These are phyloP conservation scores for Neomicropteryx cornuta DNA, from an alignment of 1,140 invertebrate species.

Conservation along the genomic window DNA sequence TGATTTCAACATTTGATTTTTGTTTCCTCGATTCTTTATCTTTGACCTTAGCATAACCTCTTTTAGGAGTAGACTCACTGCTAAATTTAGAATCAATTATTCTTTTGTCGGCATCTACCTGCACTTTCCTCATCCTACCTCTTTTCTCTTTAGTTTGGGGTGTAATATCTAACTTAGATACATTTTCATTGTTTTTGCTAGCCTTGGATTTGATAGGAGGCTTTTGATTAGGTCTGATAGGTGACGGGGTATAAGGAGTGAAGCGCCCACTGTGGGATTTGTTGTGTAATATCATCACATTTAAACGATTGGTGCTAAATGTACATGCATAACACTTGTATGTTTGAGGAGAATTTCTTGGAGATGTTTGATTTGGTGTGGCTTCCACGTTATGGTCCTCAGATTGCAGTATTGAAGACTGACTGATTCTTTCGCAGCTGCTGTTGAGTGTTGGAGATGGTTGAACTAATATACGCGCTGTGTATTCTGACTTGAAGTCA, in stretches of 20 bases:
- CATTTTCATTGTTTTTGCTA: conserved; percentile 12
- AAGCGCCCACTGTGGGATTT: conserved; percentile 43
- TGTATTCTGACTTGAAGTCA: conserved; percentile 52
- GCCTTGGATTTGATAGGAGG: conserved; percentile 19
- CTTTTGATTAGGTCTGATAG: no score
- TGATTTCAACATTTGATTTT: conserved; percentile 38
- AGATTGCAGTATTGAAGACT: conserved; percentile 16
- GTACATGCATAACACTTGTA: conserved; percentile 54
- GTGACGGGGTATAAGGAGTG: conserved; percentile 31
- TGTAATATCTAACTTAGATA: no score
- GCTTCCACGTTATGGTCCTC: conserved; percentile 8
- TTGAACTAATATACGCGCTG: conserved; percentile 47
- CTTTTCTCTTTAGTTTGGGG: neutral
- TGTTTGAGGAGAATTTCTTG: conserved; percentile 23
- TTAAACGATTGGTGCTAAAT: conserved; percentile 51
- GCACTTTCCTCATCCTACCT: neutral
- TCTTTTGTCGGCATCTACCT: no score
- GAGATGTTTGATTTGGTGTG: conserved; percentile 18
- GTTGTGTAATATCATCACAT: conserved; percentile 58
- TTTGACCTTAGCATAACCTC: conserved; percentile 6
- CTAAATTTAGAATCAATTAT: no score
- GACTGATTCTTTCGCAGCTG: conserved; percentile 5
- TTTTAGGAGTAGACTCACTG: conserved; percentile 6
- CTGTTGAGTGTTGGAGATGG: conserved; percentile 21
- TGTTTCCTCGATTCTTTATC: conserved; percentile 24